These are phyloP conservation scores for Drosophila seguyi DNA, from an alignment of 1,140 invertebrate genomes.

Conservation along the genomic window DNA sequence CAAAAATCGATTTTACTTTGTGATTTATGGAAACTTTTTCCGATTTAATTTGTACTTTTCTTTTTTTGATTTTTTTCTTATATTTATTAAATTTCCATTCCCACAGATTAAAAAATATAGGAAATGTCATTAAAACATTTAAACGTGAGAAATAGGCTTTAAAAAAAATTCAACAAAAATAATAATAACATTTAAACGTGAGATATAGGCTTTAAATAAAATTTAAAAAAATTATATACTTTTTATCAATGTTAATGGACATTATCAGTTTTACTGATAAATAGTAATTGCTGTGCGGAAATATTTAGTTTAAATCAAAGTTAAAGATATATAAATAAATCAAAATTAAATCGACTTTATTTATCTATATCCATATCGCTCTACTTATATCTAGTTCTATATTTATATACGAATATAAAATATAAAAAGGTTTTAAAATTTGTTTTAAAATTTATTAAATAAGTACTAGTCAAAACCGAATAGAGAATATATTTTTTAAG, in stretches of 20 bases:
- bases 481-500: too few relatives aligned
- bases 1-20: not conserved
- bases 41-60: not conserved
- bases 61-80: too few relatives aligned
- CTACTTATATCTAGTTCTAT: too few relatives aligned
- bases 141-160: slow-evolving; percentile 2
- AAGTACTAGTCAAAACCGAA: too few relatives aligned
- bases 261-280: not conserved
- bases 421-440: not conserved
- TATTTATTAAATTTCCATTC: not conserved
- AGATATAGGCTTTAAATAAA: not conserved
- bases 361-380: too few relatives aligned
- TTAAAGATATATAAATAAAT: not conserved
- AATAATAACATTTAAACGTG: not conserved
- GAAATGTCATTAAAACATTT: not conserved
- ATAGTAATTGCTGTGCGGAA: too few relatives aligned
- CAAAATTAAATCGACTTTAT: not conserved
- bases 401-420: too few relatives aligned
- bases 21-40: not conserved
- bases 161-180: not conserved
- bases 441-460: not conserved
- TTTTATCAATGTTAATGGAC: too few relatives aligned
- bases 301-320: not conserved
- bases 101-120: not conserved
- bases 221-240: not conserved